A percentile compares a stretch with the other conserved stretches of the same genome.
These are phyloP conservation scores for Crocodylus rhombifer DNA, from an alignment of 2,797 vertebrate species.

Conservation along the genomic window DNA sequence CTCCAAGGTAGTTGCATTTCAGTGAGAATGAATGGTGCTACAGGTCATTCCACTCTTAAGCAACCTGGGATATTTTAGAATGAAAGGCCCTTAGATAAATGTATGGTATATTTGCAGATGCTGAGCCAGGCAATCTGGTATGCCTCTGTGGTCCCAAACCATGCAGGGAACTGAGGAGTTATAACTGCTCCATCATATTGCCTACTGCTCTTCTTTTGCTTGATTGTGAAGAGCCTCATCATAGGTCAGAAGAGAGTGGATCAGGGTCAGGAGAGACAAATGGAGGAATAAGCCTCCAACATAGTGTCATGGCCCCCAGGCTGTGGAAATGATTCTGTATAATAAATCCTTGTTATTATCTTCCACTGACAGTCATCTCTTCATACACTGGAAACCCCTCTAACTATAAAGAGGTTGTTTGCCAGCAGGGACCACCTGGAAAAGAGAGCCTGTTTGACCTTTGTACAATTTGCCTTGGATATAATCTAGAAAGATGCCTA, in stretches of 20 bases:
- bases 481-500: slow-evolving; percentile 46
- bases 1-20: slow-evolving; percentile 27
- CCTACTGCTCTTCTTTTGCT: background rate
- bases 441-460: slow-evolving; percentile 68
- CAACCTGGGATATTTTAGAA: background rate
- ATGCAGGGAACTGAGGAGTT: background rate
- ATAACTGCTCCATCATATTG: background rate
- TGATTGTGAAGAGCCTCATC: background rate
- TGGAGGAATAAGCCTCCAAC: background rate
- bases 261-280: background rate
- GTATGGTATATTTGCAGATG: background rate
- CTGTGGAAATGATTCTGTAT: background rate
- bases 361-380: background rate
- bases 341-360: slow-evolving; percentile 29
- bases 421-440: slow-evolving; percentile 59
- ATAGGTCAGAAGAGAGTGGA: background rate
- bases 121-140: background rate
- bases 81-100: background rate
- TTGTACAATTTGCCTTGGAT: background rate
- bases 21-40: background rate
- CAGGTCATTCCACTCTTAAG: background rate
- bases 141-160: background rate
- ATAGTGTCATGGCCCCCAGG: background rate
- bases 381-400: slow-evolving; percentile 4
- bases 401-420: slow-evolving; percentile 67